A percentile compares a stretch with the other conserved stretches of the same genome.
These are phyloP conservation scores for Augochlora pura DNA, from an alignment of 1,140 invertebrate species.

Conservation along the genomic window DNA sequence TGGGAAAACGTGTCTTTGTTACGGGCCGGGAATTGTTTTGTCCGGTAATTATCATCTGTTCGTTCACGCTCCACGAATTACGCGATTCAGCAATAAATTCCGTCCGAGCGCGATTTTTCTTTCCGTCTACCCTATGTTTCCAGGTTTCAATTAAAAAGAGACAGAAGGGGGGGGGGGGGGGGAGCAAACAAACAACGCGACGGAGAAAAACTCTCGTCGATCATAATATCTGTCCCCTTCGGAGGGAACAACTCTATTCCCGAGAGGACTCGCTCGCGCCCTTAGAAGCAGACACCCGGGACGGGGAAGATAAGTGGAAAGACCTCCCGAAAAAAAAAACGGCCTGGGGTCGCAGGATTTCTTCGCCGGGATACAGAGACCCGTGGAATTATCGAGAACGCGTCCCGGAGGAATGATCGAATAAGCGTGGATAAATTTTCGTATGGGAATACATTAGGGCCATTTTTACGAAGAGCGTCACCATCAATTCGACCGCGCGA, in stretches of 20 bases:
- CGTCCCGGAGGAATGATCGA: conserved; percentile 6
- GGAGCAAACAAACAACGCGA: too few relatives aligned
- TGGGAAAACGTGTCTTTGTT: not conserved
- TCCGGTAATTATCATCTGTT: conserved; percentile 11
- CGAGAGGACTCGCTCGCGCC: not conserved
- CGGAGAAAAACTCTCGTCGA: not conserved
- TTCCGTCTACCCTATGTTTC: not conserved
- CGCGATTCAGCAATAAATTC: not conserved
- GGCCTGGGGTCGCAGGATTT: not conserved
- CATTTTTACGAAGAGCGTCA: conserved; percentile 64
- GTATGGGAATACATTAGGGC: conserved; percentile 58
- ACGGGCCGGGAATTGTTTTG: not conserved
- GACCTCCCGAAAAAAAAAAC: not conserved
- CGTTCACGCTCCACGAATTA: too few relatives aligned
- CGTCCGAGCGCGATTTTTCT: not conserved
- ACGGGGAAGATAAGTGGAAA: conserved; percentile 2
- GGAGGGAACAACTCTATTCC: not conserved
- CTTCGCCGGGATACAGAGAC: not conserved
- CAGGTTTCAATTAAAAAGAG: not conserved
- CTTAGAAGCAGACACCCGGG: not conserved
- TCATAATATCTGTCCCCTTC: not conserved
- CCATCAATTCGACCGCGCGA: conserved; percentile 64
- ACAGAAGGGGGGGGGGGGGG: not conserved
- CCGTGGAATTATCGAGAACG: not conserved
- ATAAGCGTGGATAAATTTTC: conserved; percentile 40